These are phyloP conservation scores for Endotricha flammealis DNA, from an alignment of 2,888 invertebrate species.

Conservation along the genomic window DNA sequence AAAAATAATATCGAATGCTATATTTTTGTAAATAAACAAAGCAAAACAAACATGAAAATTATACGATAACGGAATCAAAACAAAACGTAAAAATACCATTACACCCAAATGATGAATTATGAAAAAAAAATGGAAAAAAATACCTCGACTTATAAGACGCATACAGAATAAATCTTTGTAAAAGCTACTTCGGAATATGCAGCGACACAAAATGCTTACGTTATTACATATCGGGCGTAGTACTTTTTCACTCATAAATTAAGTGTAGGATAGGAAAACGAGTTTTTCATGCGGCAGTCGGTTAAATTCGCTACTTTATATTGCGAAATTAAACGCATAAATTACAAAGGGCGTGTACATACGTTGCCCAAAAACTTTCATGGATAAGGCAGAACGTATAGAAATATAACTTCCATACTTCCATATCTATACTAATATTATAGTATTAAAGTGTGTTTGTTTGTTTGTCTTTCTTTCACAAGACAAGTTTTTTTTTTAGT, in stretches of 20 bases:
- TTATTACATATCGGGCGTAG: conserved; percentile 43
- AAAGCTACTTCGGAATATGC: conserved; percentile 1
- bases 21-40: no score
- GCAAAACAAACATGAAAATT: no score
- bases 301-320: conserved; percentile 59
- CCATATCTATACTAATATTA: no score
- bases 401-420: no score
- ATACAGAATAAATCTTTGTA: conserved; percentile 6
- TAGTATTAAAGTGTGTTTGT: no score
- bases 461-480: no score
- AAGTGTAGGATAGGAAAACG: conserved; percentile 51
- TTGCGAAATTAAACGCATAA: conserved; percentile 73
- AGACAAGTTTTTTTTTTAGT: no score
- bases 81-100: conserved; percentile 2
- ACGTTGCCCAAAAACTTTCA: conserved; percentile 20
- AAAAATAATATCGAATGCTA: no score
- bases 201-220: conserved; percentile 32
- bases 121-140: conserved; percentile 3
- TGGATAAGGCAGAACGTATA: no score
- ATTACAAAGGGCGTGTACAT: conserved; percentile 48
- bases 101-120: conserved; percentile 8
- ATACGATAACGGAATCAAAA: no score
- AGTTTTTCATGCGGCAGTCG: conserved; percentile 65
- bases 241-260: conserved; percentile 71
- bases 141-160: conserved; percentile 2